Evolutionary conservation across 2,113 vertebrate genomes (phyloP).

Genomic region (Aphelocoma coerulescens): DNA sequence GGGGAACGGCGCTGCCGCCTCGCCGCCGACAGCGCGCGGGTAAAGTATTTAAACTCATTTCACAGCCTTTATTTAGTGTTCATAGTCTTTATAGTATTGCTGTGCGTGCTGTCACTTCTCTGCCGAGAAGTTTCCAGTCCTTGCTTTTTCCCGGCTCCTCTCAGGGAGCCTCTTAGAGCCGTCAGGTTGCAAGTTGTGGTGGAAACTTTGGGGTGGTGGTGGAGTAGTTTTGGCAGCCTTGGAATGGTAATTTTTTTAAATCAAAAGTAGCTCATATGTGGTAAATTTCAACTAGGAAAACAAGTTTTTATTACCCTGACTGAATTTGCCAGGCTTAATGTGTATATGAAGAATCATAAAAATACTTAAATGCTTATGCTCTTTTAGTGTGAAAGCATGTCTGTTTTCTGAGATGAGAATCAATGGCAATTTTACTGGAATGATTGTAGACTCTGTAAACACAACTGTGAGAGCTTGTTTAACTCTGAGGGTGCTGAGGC

Average conservation of each 20-base stretch:
- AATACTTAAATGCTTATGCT: background rate
- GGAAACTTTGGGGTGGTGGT: background rate
- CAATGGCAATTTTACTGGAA: background rate
- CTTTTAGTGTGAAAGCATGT: background rate
- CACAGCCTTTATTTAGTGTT: background rate
- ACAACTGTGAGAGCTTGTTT: background rate
- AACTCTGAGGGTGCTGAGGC: background rate
- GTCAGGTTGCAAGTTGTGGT: background rate
- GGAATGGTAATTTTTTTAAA: background rate
- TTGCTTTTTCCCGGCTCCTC: background rate
- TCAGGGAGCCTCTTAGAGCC: background rate
- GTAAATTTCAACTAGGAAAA: background rate
- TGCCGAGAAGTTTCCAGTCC: background rate
- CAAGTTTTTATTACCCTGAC: background rate
- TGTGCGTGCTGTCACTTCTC: background rate
- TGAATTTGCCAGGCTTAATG: background rate
- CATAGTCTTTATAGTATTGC: fast-evolving
- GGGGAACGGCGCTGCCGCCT: background rate
- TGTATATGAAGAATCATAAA: background rate
- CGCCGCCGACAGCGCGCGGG: background rate
- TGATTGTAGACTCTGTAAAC: background rate
- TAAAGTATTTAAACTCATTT: background rate
- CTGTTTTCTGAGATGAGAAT: background rate
- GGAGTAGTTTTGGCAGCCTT: background rate
- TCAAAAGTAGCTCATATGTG: background rate